A percentile compares a stretch with the other conserved stretches of the same genome.
Conservation (phyloP, 2,888 invertebrate genomes). For the Sipha maydis region DNA sequence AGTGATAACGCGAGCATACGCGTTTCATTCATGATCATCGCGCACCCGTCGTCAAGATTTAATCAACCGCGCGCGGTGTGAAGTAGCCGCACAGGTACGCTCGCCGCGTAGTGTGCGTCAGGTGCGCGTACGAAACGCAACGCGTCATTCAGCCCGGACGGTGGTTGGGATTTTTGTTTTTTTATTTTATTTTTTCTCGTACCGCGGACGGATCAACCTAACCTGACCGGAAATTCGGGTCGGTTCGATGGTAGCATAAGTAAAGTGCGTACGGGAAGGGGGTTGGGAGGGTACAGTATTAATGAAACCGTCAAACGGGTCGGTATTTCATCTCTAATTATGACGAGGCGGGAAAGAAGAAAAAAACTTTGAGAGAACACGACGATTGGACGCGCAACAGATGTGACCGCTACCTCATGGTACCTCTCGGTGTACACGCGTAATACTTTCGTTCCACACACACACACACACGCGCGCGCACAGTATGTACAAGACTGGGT, state of each 20-base stretch:
- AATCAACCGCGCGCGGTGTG: neutral
- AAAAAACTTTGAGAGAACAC: neutral
- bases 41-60: neutral
- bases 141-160: neutral
- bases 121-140: neutral
- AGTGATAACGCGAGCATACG: neutral
- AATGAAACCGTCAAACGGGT: neutral
- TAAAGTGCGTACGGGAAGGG: neutral
- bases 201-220: neutral
- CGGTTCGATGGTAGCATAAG: neutral
- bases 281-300: neutral
- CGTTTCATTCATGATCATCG: neutral
- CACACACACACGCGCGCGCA: neutral
- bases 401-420: too few species aligned
- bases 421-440: neutral
- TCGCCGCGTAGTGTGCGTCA: too few species aligned
- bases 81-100: neutral
- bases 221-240: neutral
- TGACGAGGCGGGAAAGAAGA: neutral
- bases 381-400: neutral
- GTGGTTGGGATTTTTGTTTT: too few species aligned
- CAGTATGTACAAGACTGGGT: neutral
- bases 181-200: neutral
- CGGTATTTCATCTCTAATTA: conserved; percentile 15
- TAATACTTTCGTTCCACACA: too few species aligned